Base-by-base conservation (phyloP, 1,140 invertebrate species). In the Akabosia matsudoensis region DNA sequence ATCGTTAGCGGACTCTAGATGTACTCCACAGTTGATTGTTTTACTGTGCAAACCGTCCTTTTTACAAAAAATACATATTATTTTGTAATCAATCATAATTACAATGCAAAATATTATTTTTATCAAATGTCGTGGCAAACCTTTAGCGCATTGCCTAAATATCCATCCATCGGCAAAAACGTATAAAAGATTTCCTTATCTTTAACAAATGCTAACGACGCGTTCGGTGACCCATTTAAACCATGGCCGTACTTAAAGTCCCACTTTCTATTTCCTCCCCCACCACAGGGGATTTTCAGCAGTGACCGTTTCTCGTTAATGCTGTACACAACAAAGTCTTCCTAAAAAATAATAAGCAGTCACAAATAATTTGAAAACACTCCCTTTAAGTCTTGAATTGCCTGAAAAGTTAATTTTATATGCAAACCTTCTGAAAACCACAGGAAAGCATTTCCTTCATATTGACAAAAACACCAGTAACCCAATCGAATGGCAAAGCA, bases 11-110 rank as follows among this genome's bases (percentile, higher is more conserved):
- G 10, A 24, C 16, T 34, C 7, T 18, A 37, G 2, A 2, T 3
- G 33, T n/a, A 72, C 24, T n/a, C 18, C 70, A 26, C 70, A 72
- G 70, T 72, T 72, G 3, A 72, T 72, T 10, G 70, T 72, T 72
- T 34, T 2, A 45, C 33, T 37, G 33, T 72, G 70, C 24, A 72
- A 51, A 3, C 70, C 70, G 1, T 18, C 33, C 70, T 72, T 33
- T 22, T 37, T 22, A 72, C 4, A 37, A 1, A 56, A 24, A 22
- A 3, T 4, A 45, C 37, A 45, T 7, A 45, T 18, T 10, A 45
- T 10, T 10, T 7, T 45, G 7, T 18, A 45, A n/a, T 64, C 56
- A 64, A 64, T 7, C n/a, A 14, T 13, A 45, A 45, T 45, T 10
- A 45, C 18, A 45, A 45, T 45, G 37, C 18, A 45, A 18, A 45